A percentile compares a stretch with the other conserved stretches of the same genome.
Conservation (phyloP, 2,797 vertebrate genomes). For the Tiaroga cobitis region DNA sequence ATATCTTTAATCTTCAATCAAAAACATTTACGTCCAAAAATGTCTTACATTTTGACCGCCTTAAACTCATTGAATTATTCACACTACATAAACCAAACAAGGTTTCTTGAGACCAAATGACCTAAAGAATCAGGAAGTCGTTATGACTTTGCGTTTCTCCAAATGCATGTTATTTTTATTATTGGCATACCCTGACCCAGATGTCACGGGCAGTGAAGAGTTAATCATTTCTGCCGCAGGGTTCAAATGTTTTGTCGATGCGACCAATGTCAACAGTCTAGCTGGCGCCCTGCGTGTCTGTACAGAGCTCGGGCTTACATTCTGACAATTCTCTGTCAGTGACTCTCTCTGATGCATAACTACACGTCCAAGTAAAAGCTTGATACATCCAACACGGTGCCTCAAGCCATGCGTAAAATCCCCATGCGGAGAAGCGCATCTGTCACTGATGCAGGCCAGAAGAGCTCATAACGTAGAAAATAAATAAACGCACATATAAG, state of each 20-base stretch:
- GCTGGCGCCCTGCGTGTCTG: neutral
- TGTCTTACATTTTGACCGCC: neutral
- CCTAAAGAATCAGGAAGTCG: too few species aligned
- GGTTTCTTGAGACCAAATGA: neutral
- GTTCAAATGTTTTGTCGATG: constrained; percentile 64
- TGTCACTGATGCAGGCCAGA: constrained; percentile 36
- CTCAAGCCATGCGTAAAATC: constrained; percentile 24
- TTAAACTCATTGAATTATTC: neutral
- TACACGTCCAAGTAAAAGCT: neutral
- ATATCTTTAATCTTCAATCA: neutral
- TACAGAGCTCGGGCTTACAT: neutral
- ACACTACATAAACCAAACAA: neutral
- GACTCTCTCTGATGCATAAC: neutral
- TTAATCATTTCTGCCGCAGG: constrained; percentile 70
- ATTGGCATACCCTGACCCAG: constrained; percentile 55
- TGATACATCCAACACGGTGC: constrained; percentile 15
- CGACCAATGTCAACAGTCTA: constrained; percentile 55
- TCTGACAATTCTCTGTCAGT: neutral
- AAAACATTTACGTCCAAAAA: neutral
- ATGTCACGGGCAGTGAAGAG: constrained; percentile 63
- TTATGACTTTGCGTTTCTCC: neutral
- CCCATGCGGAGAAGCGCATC: neutral
- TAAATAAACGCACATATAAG: neutral
- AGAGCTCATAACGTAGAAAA: neutral
- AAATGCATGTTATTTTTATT: neutral